Conservation (phyloP, 2,888 invertebrate genomes). For the Hedya salicella region DNA sequence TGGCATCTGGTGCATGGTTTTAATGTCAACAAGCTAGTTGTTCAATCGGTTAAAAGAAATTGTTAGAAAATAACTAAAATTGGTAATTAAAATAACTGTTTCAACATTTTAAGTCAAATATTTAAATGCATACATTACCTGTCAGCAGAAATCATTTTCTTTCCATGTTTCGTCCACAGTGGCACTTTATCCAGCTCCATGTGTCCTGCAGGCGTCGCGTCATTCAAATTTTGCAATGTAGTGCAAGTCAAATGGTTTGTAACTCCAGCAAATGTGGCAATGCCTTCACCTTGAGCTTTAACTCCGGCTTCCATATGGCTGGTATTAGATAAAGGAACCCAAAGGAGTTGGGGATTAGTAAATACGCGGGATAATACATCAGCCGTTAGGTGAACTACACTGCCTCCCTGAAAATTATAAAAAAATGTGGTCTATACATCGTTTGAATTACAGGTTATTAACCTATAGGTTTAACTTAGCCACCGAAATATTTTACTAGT, state of each 20-base stretch:
- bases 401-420: slow-evolving; percentile 87
- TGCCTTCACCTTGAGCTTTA: slow-evolving; percentile 85
- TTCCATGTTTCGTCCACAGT: slow-evolving; percentile 92
- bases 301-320: slow-evolving; percentile 87
- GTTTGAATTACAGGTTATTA: neutral
- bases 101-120: too few species aligned
- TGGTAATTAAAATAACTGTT: too few species aligned
- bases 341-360: slow-evolving; percentile 86
- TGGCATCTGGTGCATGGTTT: too few species aligned
- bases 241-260: slow-evolving; percentile 74
- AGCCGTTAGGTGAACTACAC: slow-evolving; percentile 92
- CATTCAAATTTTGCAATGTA: slow-evolving; percentile 89
- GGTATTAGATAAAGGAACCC: slow-evolving; percentile 89
- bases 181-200: slow-evolving; percentile 89
- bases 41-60: too few species aligned
- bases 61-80: too few species aligned
- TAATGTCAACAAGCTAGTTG: too few species aligned
- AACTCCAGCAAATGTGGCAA: slow-evolving; percentile 90
- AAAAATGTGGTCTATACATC: slow-evolving; percentile 8
- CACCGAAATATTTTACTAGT: neutral
- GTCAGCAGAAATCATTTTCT: slow-evolving; percentile 86
- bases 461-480: neutral
- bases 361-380: slow-evolving; percentile 89
- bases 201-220: slow-evolving; percentile 87
- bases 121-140: slow-evolving; percentile 65